phyloP scores from a whole-genome alignment of 2,797 vertebrate genomes.

The Pitangus sulphuratus region DNA sequence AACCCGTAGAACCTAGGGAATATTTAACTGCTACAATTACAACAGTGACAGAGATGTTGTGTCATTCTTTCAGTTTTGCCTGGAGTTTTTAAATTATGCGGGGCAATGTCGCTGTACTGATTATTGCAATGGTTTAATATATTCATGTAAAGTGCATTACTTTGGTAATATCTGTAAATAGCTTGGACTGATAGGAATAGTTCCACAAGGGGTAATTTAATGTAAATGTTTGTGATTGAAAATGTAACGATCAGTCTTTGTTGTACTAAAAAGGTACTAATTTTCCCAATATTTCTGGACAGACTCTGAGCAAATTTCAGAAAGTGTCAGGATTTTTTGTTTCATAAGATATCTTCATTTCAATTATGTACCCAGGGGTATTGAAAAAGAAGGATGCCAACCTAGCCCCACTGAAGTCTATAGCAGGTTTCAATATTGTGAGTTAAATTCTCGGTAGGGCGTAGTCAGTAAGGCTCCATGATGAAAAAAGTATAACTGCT shows the following conservation, averaged over 20 bases:
- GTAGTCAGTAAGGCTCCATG: not conserved
- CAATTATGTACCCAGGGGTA: not conserved
- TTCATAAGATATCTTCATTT: not conserved
- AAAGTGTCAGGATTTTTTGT: not conserved
- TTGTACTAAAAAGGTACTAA: not conserved
- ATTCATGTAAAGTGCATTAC: not conserved
- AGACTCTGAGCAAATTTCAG: not conserved
- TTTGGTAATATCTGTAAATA: not conserved
- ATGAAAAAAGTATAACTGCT: not conserved
- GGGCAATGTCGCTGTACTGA: not conserved
- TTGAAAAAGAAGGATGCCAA: not conserved
- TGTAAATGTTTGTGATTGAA: not conserved
- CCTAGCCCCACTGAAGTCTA: not conserved
- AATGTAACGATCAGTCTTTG: not conserved
- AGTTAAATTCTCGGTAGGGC: not conserved
- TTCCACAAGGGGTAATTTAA: not conserved
- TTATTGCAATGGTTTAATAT: not conserved
- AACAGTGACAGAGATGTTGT: not conserved
- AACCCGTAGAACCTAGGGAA: not conserved
- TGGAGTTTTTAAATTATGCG: not conserved
- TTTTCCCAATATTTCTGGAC: not conserved
- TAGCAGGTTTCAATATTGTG: not conserved
- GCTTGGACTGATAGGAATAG: not conserved
- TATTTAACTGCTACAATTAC: not conserved
- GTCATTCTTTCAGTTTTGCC: not conserved